These are phyloP conservation scores for Syndactyla subalaris DNA, from an alignment of 2,797 vertebrate species.

Conservation along the genomic window DNA sequence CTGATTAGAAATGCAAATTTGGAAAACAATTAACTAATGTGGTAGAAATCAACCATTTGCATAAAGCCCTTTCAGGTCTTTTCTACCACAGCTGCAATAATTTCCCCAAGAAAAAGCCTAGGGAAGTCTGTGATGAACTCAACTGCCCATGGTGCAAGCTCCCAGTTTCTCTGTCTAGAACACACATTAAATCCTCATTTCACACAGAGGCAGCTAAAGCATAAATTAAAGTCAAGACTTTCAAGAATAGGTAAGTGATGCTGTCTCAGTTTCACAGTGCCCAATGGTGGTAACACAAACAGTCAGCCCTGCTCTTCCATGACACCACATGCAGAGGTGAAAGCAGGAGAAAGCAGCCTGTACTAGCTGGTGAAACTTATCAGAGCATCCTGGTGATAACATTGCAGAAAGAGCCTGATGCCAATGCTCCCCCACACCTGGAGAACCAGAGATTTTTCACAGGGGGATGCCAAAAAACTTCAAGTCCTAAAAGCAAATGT, in stretches of 20 bases:
- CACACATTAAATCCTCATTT: background rate
- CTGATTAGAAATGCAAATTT: conserved; percentile 57
- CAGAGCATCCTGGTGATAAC: rapidly evolving
- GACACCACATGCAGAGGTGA: background rate
- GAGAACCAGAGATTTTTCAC: background rate
- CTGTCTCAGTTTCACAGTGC: background rate
- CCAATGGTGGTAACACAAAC: background rate
- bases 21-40: conserved; percentile 64
- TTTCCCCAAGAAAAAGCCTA: background rate
- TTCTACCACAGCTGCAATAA: background rate
- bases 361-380: background rate
- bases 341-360: background rate
- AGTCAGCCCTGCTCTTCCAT: background rate
- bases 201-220: background rate
- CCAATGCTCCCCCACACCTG: rapidly evolving
- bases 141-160: background rate
- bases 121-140: background rate
- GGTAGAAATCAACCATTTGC: conserved; percentile 46
- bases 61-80: conserved; percentile 15
- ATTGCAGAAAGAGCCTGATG: background rate
- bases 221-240: background rate
- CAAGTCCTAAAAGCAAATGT: background rate
- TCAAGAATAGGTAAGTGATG: background rate
- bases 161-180: background rate
- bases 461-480: background rate